Evolutionary conservation across 2,113 vertebrate genomes (phyloP).

Genomic region (Rhizomys pruinosus): DNA sequence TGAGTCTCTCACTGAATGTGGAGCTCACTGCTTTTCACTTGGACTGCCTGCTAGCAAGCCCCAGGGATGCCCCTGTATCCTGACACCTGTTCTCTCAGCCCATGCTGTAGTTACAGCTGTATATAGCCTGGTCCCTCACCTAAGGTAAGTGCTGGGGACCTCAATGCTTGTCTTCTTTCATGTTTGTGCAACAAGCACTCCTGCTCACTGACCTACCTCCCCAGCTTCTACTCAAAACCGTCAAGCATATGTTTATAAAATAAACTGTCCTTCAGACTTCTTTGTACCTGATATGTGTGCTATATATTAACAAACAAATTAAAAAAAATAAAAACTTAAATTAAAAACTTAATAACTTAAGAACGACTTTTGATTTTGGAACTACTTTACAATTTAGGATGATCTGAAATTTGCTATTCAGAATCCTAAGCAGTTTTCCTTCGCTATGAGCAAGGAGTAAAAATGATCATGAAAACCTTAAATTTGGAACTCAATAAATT

Average conservation of each 20-base stretch:
- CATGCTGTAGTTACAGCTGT: not conserved
- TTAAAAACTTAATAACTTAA: too few species aligned
- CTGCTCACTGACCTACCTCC: not conserved
- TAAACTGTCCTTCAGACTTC: not conserved
- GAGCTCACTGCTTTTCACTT: not conserved
- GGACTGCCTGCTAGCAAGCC: not conserved
- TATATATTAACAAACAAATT: not conserved
- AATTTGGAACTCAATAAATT: slow-evolving; percentile 29
- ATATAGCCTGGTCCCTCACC: not conserved
- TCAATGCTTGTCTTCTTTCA: not conserved
- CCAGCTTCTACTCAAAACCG: not conserved
- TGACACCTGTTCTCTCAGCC: too few species aligned
- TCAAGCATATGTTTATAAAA: not conserved
- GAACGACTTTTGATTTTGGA: not conserved
- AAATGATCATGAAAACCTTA: slow-evolving; percentile 29
- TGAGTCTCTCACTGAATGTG: not conserved
- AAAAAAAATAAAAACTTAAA: too few species aligned
- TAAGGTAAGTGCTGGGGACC: too few species aligned
- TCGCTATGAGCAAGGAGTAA: slow-evolving; percentile 17
- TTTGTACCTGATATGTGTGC: not conserved
- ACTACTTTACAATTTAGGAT: slow-evolving; percentile 11
- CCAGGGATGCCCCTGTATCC: too few species aligned
- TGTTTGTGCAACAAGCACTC: not conserved
- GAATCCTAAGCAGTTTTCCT: slow-evolving; percentile 16
- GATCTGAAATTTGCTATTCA: slow-evolving; percentile 31